A percentile compares a stretch with the other conserved stretches of the same genome.
phyloP scores from a whole-genome alignment of 2,797 vertebrate species.

The Scolopax rusticola region DNA sequence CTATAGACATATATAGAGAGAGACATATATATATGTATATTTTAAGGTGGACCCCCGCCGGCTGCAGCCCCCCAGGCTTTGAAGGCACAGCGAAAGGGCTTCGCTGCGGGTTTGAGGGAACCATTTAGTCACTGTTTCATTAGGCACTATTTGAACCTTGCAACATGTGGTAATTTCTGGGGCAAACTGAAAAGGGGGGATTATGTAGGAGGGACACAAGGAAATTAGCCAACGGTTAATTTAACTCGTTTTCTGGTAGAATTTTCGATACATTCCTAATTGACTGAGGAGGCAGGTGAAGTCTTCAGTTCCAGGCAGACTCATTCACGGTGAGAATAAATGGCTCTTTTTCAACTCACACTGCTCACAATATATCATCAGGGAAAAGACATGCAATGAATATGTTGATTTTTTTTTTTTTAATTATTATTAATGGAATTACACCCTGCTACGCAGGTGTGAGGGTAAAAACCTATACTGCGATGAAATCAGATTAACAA shows the following conservation, averaged over 20 bases:
- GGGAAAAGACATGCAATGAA: constrained; percentile 94
- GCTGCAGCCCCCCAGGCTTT: constrained; percentile 83
- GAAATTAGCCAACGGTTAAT: constrained; percentile 99
- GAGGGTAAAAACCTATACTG: constrained; percentile 81
- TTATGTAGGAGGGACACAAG: constrained; percentile 93
- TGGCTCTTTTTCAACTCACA: constrained; percentile 90
- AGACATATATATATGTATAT: not conserved
- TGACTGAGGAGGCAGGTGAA: constrained; percentile 99
- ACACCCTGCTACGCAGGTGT: constrained; percentile 94
- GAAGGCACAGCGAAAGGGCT: constrained; percentile 87
- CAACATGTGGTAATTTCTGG: constrained; percentile 97
- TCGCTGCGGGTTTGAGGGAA: constrained; percentile 83
- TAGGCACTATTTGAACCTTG: constrained; percentile 98
- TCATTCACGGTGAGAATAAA: constrained; percentile 94
- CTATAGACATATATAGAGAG: no score
- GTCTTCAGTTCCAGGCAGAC: constrained; percentile 92
- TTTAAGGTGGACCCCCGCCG: constrained; percentile 79
- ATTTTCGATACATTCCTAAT: constrained; percentile 99
- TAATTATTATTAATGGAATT: constrained; percentile 96
- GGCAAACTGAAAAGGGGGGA: constrained; percentile 91
- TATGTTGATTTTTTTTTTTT: constrained; percentile 92
- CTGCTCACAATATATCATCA: constrained; percentile 93
- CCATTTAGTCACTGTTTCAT: constrained; percentile 98
- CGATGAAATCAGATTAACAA: constrained; percentile 85
- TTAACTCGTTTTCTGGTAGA: constrained; percentile 98